A percentile compares a stretch with the other conserved stretches of the same genome.
phyloP scores from a whole-genome alignment of 2,888 invertebrate species.

The Acleris laterana region DNA sequence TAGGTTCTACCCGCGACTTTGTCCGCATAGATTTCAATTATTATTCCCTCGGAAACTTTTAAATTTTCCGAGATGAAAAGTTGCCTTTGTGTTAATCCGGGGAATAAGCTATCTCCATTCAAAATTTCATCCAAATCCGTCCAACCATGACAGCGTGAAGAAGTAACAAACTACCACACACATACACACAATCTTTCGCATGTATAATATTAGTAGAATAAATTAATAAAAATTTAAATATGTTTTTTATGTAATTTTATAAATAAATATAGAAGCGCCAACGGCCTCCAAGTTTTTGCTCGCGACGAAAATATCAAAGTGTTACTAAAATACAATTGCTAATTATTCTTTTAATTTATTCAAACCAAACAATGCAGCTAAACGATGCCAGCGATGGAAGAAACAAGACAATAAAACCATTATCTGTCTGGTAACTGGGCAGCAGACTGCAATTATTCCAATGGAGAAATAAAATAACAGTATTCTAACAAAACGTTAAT shows the following conservation, averaged over 20 bases:
- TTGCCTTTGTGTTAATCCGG: too few relatives aligned
- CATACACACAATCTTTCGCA: too few relatives aligned
- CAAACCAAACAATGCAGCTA: conserved; percentile 13
- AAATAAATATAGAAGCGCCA: neutral
- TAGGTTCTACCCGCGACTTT: too few relatives aligned
- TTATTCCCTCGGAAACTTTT: too few relatives aligned
- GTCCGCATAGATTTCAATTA: too few relatives aligned
- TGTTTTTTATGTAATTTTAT: neutral
- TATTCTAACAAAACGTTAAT: neutral
- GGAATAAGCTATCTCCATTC: too few relatives aligned
- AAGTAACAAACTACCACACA: too few relatives aligned
- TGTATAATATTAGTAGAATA: too few relatives aligned
- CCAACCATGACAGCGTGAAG: too few relatives aligned
- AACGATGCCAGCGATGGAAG: neutral
- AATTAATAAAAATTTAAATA: too few relatives aligned
- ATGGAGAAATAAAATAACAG: neutral
- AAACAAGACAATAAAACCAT: conserved; percentile 26
- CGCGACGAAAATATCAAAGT: neutral
- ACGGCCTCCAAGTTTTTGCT: neutral
- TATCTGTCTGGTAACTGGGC: conserved; percentile 7
- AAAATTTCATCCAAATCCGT: too few relatives aligned
- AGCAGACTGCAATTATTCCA: neutral
- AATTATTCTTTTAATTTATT: conserved; percentile 23
- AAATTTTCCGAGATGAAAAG: too few relatives aligned
- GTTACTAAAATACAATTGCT: conserved; percentile 2